phyloP scores from a whole-genome alignment of 2,113 vertebrate species.

The Oryctolagus cuniculus region DNA sequence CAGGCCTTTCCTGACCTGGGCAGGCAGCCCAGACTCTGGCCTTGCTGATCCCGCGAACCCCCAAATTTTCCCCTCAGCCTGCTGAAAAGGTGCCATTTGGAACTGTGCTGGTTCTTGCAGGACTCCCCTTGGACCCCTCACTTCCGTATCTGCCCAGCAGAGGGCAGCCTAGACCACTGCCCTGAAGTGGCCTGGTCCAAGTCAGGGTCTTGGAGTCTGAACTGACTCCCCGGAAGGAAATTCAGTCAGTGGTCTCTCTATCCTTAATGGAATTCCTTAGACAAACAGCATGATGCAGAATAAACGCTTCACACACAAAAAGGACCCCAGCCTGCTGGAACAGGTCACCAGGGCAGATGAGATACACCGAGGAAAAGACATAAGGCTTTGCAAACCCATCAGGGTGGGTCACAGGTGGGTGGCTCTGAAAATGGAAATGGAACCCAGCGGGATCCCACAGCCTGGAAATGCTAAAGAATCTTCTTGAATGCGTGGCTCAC shows the following conservation, averaged over 20 bases:
- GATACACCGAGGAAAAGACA: not conserved
- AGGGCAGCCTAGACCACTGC: not conserved
- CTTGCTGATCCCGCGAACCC: not conserved
- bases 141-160: not conserved
- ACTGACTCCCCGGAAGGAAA: not conserved
- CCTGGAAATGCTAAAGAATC: not conserved
- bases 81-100: not conserved
- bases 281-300: not conserved
- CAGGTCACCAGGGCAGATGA: not conserved
- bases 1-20: not conserved
- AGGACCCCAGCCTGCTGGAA: not conserved
- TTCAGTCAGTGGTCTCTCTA: not conserved
- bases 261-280: not conserved
- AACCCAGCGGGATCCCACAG: not conserved
- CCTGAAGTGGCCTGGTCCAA: not conserved
- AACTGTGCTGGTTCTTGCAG: too few relatives aligned
- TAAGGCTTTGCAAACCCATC: not conserved
- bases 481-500: not conserved
- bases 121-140: not conserved
- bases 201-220: not conserved
- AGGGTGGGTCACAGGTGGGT: not conserved
- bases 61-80: not conserved
- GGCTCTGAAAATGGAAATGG: not conserved
- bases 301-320: not conserved
- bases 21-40: not conserved